Evolutionary conservation across 2,797 vertebrate species (phyloP).

Genomic region (Podarcis siculus): DNA sequence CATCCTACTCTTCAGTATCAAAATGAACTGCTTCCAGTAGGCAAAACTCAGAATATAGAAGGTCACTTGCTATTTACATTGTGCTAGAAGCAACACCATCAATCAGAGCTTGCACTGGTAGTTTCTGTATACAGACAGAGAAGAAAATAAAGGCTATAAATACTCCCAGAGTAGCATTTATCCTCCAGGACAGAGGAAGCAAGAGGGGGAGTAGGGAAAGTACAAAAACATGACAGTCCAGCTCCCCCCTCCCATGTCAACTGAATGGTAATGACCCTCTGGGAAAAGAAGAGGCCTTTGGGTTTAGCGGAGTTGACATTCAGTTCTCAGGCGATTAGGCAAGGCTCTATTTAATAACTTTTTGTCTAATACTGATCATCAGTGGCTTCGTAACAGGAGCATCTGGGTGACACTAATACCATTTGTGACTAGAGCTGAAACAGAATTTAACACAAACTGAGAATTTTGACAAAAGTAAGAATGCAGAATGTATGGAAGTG

Average conservation of each 20-base stretch:
- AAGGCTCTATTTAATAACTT: constrained; percentile 47
- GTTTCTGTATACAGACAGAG: constrained; percentile 32
- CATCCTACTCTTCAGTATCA: background rate
- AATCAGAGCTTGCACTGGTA: constrained; percentile 65
- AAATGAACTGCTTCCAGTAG: constrained; percentile 69
- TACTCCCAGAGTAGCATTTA: constrained; percentile 15
- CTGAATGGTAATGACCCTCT: constrained; percentile 52
- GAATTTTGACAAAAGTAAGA: background rate
- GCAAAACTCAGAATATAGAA: constrained; percentile 72
- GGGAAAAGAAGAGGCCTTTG: constrained; percentile 52
- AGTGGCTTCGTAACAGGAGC: background rate
- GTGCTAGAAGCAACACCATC: constrained; percentile 77
- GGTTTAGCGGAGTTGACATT: constrained; percentile 65
- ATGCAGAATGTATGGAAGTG: too few species aligned
- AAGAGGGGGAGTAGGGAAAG: background rate
- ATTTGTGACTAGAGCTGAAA: background rate
- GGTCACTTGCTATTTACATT: constrained; percentile 78
- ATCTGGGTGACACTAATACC: background rate
- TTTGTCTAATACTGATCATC: constrained; percentile 25
- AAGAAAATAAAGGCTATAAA: constrained; percentile 34
- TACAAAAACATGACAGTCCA: constrained; percentile 29
- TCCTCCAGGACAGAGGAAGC: constrained; percentile 47
- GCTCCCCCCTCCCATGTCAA: background rate
- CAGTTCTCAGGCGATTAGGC: constrained; percentile 45
- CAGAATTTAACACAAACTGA: background rate